These are phyloP conservation scores for Turnix velox DNA, from an alignment of 2,113 vertebrate genomes.

Conservation along the genomic window DNA sequence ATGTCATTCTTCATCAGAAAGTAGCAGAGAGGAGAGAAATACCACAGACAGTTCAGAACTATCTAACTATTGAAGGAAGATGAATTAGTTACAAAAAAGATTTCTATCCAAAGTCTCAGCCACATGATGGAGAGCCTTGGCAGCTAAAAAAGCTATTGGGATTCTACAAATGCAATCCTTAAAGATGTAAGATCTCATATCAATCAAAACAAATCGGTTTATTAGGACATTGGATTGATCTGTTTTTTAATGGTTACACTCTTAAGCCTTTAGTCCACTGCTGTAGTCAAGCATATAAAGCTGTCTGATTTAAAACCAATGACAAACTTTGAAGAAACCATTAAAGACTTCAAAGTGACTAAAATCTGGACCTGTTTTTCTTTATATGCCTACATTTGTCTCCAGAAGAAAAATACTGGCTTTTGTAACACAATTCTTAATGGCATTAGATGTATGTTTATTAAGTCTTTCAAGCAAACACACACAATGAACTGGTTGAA, in stretches of 20 bases:
- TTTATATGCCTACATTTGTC: neutral
- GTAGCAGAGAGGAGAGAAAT: neutral
- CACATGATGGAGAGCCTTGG: neutral
- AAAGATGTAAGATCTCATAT: neutral
- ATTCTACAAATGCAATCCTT: neutral
- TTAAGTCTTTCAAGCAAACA: neutral
- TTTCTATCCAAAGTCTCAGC: neutral
- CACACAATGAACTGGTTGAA: neutral
- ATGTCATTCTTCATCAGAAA: neutral
- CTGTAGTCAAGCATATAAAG: neutral
- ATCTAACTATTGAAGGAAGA: neutral
- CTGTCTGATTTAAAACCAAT: neutral
- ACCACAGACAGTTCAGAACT: neutral
- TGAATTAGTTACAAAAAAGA: neutral
- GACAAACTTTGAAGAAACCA: neutral
- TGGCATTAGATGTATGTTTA: neutral
- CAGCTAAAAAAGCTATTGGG: neutral
- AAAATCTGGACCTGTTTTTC: neutral
- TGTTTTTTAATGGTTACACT: neutral
- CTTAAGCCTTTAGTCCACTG: neutral
- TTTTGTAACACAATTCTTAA: neutral
- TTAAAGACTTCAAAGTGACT: neutral
- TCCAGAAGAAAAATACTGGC: neutral
- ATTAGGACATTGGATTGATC: neutral
- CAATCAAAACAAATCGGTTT: neutral